Evolutionary conservation across 2,113 vertebrate genomes (phyloP), one percentile per base, ranked within the genome.

Genomic region (Rhombomys opimus): DNA sequence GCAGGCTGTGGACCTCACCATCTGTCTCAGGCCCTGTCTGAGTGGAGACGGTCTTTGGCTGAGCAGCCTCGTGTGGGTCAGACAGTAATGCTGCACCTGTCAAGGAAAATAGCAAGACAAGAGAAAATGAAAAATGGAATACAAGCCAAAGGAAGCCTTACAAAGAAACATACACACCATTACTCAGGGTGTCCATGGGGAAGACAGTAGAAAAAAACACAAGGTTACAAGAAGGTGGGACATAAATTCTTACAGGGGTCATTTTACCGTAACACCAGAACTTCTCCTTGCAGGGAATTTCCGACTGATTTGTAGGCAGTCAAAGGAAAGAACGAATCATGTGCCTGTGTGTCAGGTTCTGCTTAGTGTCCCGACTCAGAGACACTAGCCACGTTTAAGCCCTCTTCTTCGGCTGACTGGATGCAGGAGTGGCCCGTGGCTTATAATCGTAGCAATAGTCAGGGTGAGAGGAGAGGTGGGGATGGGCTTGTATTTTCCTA

Each of bases 21-120:
- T 94, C 95, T 97, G 93, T 95, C 63, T 80, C 63, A 68, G 90
- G 89, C 73, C 82, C 61, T 18, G 0, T 61, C 41, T 76, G 86
- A 89, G 59, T 14, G 68, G 96, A 77, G 61, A 59, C 72, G 91
- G 30, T 89, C 78, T 96, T 90, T 95, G 91, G 76, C 84, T 41
- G 18, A 75, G 87, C 13, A 80, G 0, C 80, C 72, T 88, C 30
- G 30, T 18, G 22, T n/a, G 78, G 72, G 22, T 93, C 87, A 95
- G 41, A 86, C 90, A 38, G 61, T 81, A 91, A 89, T 76, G 87
- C 25, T 70, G 41, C 38, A 80, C 81, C 46, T 87, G 20, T 75
- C 70, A 86, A 90, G 80, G 41, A 80, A 87, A 97, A 91, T 89
- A 94, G 89, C n/a, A 96, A 95, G 54, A 80, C 61, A 70, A 89